Base-by-base conservation (phyloP, 2,797 vertebrate genomes). In the Mormyrops boulengeri region DNA sequence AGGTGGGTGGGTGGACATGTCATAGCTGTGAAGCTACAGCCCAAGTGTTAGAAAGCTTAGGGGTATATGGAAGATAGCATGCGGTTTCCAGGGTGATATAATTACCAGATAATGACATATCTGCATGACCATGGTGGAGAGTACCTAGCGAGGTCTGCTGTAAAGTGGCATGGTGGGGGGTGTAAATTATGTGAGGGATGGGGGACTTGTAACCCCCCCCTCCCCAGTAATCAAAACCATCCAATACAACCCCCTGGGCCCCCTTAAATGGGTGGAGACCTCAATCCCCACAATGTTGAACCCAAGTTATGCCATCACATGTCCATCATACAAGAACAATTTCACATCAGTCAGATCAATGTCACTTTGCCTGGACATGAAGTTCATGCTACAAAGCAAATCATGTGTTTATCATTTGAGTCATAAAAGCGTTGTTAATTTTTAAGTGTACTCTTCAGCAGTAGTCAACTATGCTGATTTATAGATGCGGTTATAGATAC, bases 21-120 rank as follows among this genome's bases (percentile, higher is more conserved):
- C 26, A 69, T 69, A 34, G 62, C 38, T 41, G 73, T 77, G 30
- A 77, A 77, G 12, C 34, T 44, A 7, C 30, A 38, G 19, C 73
- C 38, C 34, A 19, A 80, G 73, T 38, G 9, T 41, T 7, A 77
- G 34, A 77, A 73, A 73, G 69, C 69, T 34, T 38, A 14, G 12
- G 69, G 69, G 14, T 14, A 4, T 66, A 66, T 30, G 26, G 62
- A 66, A 11, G 62, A 4, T 66, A 30, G 9, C 62, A 66, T 30
- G 22, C 5, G 55, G 88, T 91, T 84, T 69, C 19, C 34, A 60
- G 26, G 84, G 88, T 73, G 88, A 90, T 82, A 87, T 44, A 50
- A 17, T 55, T 19, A 82, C 85, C 50, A 53, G 53, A 89, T 90
- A 87, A 89, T 60, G 9, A 44, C 19, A 49, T 89, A 87, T 90